Conservation (phyloP, 1,140 invertebrate species). For the Leucophenga varia region DNA sequence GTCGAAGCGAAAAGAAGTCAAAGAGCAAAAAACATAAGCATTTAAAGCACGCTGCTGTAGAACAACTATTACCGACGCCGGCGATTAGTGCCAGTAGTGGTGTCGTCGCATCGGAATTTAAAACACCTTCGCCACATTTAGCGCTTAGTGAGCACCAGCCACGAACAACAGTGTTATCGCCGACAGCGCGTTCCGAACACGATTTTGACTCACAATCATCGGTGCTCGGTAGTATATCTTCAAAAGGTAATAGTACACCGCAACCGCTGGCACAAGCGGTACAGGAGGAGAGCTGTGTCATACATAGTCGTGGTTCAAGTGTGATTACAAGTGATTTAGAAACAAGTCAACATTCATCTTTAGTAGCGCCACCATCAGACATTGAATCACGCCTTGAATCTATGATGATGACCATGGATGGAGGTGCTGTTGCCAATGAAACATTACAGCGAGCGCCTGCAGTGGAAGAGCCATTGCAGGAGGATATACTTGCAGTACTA, state of each 20-base stretch:
- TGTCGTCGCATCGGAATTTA: constrained; percentile 51
- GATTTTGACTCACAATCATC: constrained; percentile 55
- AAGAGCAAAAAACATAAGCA: constrained; percentile 54
- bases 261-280: constrained; percentile 37
- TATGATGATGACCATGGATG: constrained; percentile 55
- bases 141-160: constrained; percentile 47
- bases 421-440: constrained; percentile 7
- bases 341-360: constrained; percentile 52
- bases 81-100: constrained; percentile 4
- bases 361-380: constrained; percentile 54
- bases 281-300: constrained; percentile 50
- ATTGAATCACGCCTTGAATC: constrained; percentile 50
- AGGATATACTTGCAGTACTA: constrained; percentile 49
- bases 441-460: neutral
- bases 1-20: constrained; percentile 47
- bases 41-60: constrained; percentile 39
- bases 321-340: constrained; percentile 53
- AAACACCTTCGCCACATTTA: constrained; percentile 58
- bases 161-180: constrained; percentile 36
- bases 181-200: constrained; percentile 41
- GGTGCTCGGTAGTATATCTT: constrained; percentile 53
- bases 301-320: constrained; percentile 50
- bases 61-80: constrained; percentile 42
- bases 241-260: constrained; percentile 51
- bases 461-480: constrained; percentile 37